These are phyloP conservation scores for Mythimna vitellina DNA, from an alignment of 2,888 invertebrate genomes.

Conservation along the genomic window DNA sequence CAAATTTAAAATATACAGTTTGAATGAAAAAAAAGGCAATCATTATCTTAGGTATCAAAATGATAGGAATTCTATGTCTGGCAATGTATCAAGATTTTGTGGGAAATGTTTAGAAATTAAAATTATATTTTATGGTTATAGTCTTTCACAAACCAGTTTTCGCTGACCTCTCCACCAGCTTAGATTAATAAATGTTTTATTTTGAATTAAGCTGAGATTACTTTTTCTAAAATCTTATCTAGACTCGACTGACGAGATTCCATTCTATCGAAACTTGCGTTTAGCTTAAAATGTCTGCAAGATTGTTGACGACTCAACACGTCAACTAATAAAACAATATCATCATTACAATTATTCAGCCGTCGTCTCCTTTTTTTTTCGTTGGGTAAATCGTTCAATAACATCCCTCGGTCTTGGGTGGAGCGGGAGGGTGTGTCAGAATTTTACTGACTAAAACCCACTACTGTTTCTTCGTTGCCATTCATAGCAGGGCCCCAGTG, in stretches of 20 bases:
- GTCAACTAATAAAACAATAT: not conserved
- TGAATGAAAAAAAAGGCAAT: too few relatives aligned
- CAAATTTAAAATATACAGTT: too few relatives aligned
- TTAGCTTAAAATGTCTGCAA: not conserved
- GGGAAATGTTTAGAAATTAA: constrained; percentile 20
- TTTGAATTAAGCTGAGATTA: constrained; percentile 16
- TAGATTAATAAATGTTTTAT: constrained; percentile 11
- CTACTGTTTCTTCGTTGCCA: too few relatives aligned
- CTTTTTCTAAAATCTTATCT: constrained; percentile 1
- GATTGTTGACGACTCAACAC: not conserved
- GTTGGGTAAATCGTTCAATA: too few relatives aligned
- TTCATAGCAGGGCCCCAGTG: too few relatives aligned
- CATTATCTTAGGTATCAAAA: not conserved
- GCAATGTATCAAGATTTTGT: constrained; percentile 17
- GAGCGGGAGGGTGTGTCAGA: too few relatives aligned
- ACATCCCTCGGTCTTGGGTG: too few relatives aligned
- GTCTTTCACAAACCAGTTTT: constrained; percentile 31
- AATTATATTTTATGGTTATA: constrained; percentile 22
- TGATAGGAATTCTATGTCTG: not conserved
- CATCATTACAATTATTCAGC: not conserved
- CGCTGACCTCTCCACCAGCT: constrained; percentile 22
- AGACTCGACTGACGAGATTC: constrained; percentile 20
- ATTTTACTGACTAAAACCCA: too few relatives aligned
- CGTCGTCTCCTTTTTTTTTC: too few relatives aligned
- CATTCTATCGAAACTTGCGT: constrained; percentile 4